Evolutionary conservation across 92 coral and sea anemone species (phyloP).

Genomic region (Desmophyllum pertusum): DNA sequence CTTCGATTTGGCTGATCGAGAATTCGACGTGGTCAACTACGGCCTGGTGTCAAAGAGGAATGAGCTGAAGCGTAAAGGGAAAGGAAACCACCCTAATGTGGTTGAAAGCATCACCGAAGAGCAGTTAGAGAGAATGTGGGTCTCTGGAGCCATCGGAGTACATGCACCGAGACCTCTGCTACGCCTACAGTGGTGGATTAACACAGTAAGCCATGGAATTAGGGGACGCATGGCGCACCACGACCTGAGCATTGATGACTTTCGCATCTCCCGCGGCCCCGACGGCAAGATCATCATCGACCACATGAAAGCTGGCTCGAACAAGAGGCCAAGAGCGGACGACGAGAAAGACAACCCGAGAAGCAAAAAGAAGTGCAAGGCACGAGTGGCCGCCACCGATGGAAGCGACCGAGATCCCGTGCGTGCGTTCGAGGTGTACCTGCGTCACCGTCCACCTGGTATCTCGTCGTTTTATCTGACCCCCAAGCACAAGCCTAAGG

Average conservation of each 20-base stretch:
- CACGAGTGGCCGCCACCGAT: constrained; percentile 96
- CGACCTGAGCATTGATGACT: constrained; percentile 96
- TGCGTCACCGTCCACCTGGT: constrained; percentile 98
- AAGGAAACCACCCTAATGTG: constrained; percentile 98
- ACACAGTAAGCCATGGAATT: constrained; percentile 97
- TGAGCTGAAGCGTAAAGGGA: constrained; percentile 98
- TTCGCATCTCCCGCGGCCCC: constrained; percentile 96
- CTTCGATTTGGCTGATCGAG: constrained; percentile 99
- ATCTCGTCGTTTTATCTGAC: constrained; percentile 98
- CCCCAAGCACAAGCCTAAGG: constrained; percentile 99
- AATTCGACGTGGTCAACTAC: constrained; percentile 97
- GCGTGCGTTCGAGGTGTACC: constrained; percentile 95
- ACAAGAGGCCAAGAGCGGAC: constrained; percentile 89
- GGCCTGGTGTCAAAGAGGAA: constrained; percentile 97
- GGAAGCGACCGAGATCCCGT: constrained; percentile 99
- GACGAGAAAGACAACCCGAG: constrained; percentile 92
- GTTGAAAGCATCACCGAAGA: constrained; percentile 99
- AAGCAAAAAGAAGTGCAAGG: constrained; percentile 95
- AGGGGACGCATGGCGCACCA: constrained; percentile 99
- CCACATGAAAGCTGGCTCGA: constrained; percentile 89
- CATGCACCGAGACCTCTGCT: constrained; percentile 97
- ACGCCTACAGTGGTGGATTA: constrained; percentile 99
- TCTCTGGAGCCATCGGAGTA: constrained; percentile 97
- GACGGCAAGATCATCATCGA: constrained; percentile 98
- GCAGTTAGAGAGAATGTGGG: constrained; percentile 99